Percentiles rank a stretch among this genome's conserved stretches.
Evolutionary conservation across 2,888 invertebrate species (phyloP).

Genomic region (Drosophila sordidula): DNA sequence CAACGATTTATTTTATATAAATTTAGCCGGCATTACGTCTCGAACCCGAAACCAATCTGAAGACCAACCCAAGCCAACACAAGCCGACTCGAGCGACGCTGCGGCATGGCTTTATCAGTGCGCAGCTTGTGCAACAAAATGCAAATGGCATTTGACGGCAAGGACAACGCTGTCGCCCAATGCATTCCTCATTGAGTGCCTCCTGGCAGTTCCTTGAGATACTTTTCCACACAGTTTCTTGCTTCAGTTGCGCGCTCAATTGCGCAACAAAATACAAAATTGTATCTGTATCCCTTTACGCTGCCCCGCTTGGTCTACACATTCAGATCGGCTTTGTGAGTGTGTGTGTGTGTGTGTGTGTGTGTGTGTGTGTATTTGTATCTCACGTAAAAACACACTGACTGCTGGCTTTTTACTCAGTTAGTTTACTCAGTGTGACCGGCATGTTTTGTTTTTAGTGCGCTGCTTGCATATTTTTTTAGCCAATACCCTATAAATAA

Average conservation of each 20-base stretch:
- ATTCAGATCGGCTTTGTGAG: slow-evolving; percentile 13
- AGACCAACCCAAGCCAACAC: background rate
- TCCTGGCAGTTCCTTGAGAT: slow-evolving; percentile 35
- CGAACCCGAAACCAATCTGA: background rate
- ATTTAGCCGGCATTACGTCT: slow-evolving; percentile 21
- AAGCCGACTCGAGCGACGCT: slow-evolving; percentile 15
- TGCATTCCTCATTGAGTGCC: slow-evolving; percentile 70
- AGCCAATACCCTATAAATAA: slow-evolving; percentile 20
- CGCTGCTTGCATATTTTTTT: slow-evolving; percentile 32
- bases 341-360: slow-evolving; percentile 21
- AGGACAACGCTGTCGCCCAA: slow-evolving; percentile 54
- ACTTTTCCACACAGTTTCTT: slow-evolving; percentile 51
- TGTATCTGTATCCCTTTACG: slow-evolving; percentile 29
- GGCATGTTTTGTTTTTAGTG: slow-evolving; percentile 47
- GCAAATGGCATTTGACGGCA: slow-evolving; percentile 61
- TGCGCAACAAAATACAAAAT: slow-evolving; percentile 77
- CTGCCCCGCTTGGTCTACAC: slow-evolving; percentile 36
- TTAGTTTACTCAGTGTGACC: slow-evolving; percentile 33
- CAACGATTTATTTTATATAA: slow-evolving; percentile 69
- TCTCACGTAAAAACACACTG: slow-evolving; percentile 30
- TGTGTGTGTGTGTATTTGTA: slow-evolving; percentile 10
- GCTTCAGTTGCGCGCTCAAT: slow-evolving; percentile 78
- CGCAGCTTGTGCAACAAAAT: slow-evolving; percentile 40
- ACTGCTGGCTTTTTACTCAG: slow-evolving; percentile 41
- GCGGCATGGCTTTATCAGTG: slow-evolving; percentile 57